A percentile compares a stretch with the other conserved stretches of the same genome.
These are phyloP conservation scores for Chelidonichthys spinosus DNA, from an alignment of 2,797 vertebrate genomes.

Conservation along the genomic window DNA sequence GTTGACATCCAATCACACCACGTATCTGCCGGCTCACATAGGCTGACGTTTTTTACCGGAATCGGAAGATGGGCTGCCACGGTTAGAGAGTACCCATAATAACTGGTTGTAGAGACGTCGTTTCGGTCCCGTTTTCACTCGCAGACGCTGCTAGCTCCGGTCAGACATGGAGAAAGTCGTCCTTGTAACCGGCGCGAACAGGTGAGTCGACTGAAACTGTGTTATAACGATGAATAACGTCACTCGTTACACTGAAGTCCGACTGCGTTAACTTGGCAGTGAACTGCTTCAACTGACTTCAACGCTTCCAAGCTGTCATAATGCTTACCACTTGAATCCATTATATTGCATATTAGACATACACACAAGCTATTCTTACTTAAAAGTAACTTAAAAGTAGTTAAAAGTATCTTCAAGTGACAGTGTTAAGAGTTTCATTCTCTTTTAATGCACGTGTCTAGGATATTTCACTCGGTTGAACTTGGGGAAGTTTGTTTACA, in stretches of 20 bases:
- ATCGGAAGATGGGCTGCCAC: conserved; percentile 58
- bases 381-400: too few relatives aligned
- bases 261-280: not conserved
- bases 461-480: not conserved
- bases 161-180: conserved; percentile 83
- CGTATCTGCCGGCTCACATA: conserved; percentile 37
- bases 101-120: fast-evolving
- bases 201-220: conserved; percentile 74
- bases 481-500: conserved; percentile 1
- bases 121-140: not conserved
- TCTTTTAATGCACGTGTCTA: not conserved
- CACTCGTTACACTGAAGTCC: not conserved
- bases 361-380: too few relatives aligned
- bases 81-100: fast-evolving
- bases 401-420: too few relatives aligned
- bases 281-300: not conserved
- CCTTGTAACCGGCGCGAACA: conserved; percentile 91
- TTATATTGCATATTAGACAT: not conserved
- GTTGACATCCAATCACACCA: conserved; percentile 77
- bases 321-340: not conserved
- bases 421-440: not conserved
- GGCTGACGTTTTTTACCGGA: conserved; percentile 2
- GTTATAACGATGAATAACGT: not conserved
- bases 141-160: not conserved
- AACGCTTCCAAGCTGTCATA: not conserved